phyloP scores from a whole-genome alignment of 2,797 vertebrate species.

The Trichosurus vulpecula region DNA sequence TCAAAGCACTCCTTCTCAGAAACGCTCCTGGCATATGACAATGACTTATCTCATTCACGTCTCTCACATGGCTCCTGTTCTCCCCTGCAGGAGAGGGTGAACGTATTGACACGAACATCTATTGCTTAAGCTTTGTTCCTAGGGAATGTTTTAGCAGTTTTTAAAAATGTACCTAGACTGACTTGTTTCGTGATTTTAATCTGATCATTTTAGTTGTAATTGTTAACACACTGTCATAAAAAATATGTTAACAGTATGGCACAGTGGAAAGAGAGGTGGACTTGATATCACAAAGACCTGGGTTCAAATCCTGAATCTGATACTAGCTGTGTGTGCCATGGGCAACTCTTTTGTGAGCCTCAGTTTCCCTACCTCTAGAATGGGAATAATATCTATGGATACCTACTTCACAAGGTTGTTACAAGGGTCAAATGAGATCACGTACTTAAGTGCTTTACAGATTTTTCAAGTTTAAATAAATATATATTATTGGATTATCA shows the following conservation, averaged over 20 bases:
- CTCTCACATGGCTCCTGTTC: neutral
- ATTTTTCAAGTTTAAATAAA: neutral
- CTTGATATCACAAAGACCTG: neutral
- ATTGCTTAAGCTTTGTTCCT: neutral
- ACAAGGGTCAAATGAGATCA: neutral
- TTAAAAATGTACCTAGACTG: neutral
- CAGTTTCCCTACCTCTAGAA: neutral
- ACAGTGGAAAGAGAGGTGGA: fast-evolving
- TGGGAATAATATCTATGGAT: neutral
- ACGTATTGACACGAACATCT: fast-evolving
- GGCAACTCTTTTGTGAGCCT: neutral
- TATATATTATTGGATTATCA: neutral
- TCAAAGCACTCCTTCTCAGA: conserved; percentile 9
- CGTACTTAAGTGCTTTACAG: fast-evolving
- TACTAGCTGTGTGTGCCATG: neutral
- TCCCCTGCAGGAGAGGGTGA: neutral
- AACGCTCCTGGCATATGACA: neutral
- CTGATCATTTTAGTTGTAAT: neutral
- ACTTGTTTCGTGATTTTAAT: neutral
- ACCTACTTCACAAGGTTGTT: neutral
- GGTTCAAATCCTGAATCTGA: neutral
- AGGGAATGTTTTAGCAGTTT: neutral
- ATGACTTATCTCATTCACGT: neutral
- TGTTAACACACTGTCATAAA: neutral
- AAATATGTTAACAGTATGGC: neutral